Evolutionary conservation across 2,113 vertebrate genomes (phyloP).

Genomic region (Mus musculus): GRCm39 chr2:140613001-140613500

Average conservation of each 20-base stretch:
- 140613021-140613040: constrained; percentile 66
- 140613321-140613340: constrained; percentile 34
- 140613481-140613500: not conserved
- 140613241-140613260: not conserved
- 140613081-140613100: constrained; percentile 75
- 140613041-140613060: constrained; percentile 65
- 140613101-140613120: constrained; percentile 68
- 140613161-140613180: constrained; percentile 55
- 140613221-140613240: constrained; percentile 49
- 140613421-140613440: constrained; percentile 53
- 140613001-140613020: constrained; percentile 51
- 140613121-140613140: constrained; percentile 75
- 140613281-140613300: not conserved
- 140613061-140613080: constrained; percentile 54
- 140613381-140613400: constrained; percentile 47
- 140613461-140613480: constrained; percentile 30
- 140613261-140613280: constrained; percentile 57
- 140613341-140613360: constrained; percentile 4
- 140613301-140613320: constrained; percentile 65
- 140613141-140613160: constrained; percentile 71
- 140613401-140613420: constrained; percentile 17
- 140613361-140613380: not conserved
- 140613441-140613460: constrained; percentile 11
- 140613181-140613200: constrained; percentile 58
- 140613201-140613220: constrained; percentile 61